Evolutionary conservation across 2,888 invertebrate genomes (phyloP).

Genomic region (Acheta domesticus): DNA sequence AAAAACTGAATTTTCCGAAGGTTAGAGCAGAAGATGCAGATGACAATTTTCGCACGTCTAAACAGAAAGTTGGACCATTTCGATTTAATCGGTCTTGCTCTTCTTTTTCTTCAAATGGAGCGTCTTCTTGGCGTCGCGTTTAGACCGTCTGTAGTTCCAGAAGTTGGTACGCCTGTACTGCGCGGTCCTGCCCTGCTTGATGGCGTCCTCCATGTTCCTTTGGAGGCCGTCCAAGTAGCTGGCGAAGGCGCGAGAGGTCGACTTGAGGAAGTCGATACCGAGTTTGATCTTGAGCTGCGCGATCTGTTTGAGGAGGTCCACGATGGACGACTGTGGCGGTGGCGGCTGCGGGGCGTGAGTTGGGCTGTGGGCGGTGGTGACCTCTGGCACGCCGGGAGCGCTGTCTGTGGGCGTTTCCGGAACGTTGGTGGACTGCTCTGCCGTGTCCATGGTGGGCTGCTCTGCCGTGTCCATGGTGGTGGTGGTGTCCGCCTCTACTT

Average conservation of each 20-base stretch:
- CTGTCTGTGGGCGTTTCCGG: not conserved
- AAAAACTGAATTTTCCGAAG: no score
- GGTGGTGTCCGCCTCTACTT: conserved; percentile 53
- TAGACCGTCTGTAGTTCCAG: not conserved
- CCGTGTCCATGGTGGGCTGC: conserved; percentile 49
- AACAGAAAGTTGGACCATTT: no score
- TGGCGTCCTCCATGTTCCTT: conserved; percentile 26
- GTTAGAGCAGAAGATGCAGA: no score
- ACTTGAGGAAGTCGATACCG: conserved; percentile 64
- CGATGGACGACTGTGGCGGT: conserved; percentile 48
- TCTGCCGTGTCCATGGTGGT: no score
- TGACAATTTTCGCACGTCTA: no score
- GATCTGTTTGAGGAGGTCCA: conserved; percentile 60
- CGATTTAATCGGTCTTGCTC: not conserved
- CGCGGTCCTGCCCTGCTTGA: not conserved
- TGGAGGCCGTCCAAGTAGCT: conserved; percentile 59
- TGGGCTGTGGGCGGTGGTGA: not conserved
- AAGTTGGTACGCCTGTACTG: not conserved
- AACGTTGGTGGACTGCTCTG: conserved; percentile 21
- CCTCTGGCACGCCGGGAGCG: not conserved
- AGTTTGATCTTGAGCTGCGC: conserved; percentile 66
- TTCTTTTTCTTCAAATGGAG: not conserved
- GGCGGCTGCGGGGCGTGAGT: not conserved
- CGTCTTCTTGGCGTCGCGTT: not conserved
- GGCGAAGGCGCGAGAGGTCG: conserved; percentile 64